A percentile compares a stretch with the other conserved stretches of the same genome.
phyloP scores from a whole-genome alignment of 1,140 invertebrate genomes.

The Bombyx mandarina region DNA sequence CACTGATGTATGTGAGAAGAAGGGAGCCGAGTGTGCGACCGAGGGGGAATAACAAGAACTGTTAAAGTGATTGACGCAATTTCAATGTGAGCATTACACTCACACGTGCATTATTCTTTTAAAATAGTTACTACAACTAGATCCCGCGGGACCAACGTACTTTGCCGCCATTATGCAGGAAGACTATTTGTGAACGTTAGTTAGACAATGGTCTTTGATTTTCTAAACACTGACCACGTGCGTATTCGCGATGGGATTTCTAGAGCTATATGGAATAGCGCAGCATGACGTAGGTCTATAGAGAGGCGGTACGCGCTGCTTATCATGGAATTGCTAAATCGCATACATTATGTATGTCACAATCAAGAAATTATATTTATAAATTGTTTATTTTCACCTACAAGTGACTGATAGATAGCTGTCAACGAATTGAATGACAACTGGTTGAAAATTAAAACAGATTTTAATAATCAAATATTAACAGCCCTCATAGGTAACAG shows the following conservation, averaged over 20 bases:
- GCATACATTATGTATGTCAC: too few species aligned
- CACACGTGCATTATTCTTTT: conserved; percentile 54
- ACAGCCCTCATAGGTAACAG: too few species aligned
- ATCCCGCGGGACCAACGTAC: conserved; percentile 61
- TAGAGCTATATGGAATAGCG: too few species aligned
- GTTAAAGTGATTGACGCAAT: conserved; percentile 61
- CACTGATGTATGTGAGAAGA: conserved; percentile 26
- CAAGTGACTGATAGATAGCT: too few species aligned
- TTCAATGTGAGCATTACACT: conserved; percentile 36
- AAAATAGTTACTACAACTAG: conserved; percentile 58
- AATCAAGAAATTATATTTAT: too few species aligned
- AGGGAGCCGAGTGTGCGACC: conserved; percentile 45
- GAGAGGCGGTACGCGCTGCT: too few species aligned
- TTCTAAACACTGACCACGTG: conserved; percentile 37
- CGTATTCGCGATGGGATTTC: conserved; percentile 9
- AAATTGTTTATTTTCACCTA: too few species aligned
- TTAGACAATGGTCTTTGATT: conserved; percentile 38
- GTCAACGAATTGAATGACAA: too few species aligned
- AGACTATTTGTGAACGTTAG: conserved; percentile 49
- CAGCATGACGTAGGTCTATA: too few species aligned
- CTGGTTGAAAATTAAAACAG: too few species aligned
- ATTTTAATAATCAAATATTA: too few species aligned
- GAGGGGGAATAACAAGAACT: conserved; percentile 44
- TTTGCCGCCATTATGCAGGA: conserved; percentile 41
- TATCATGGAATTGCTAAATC: too few species aligned